phyloP scores from a whole-genome alignment of 37 sponge, comb jelly and placozoan species.

The Halisarca cf. caerulea region DNA sequence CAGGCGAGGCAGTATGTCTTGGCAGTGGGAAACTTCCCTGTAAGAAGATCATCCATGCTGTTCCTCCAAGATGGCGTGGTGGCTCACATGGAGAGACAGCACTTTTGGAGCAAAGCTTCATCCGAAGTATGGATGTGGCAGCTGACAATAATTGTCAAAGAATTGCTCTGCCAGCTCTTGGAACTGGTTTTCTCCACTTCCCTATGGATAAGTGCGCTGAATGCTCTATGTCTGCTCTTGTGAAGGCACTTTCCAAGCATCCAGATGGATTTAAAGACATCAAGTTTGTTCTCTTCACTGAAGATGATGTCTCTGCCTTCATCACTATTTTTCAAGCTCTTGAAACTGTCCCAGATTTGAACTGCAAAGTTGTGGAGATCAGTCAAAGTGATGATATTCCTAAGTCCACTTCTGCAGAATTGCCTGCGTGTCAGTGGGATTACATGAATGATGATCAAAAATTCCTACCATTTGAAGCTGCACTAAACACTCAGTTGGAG shows the following conservation, averaged over 20 bases:
- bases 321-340: not conserved
- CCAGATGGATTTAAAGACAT: not conserved
- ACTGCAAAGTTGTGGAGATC: not conserved
- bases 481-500: not conserved
- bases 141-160: conserved; percentile 23
- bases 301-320: not conserved
- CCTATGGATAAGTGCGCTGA: conserved; percentile 59
- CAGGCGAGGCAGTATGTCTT: conserved; percentile 62
- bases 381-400: not conserved
- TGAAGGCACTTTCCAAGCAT: conserved; percentile 31
- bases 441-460: conserved; percentile 55
- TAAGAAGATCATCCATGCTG: conserved; percentile 79
- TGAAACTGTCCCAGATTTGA: not conserved
- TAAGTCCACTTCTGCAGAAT: not conserved
- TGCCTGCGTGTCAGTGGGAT: conserved; percentile 28
- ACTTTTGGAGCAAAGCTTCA: conserved; percentile 36
- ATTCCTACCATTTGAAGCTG: conserved; percentile 35
- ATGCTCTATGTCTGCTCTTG: conserved; percentile 46
- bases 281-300: not conserved
- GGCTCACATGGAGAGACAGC: conserved; percentile 32
- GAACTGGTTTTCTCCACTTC: conserved; percentile 70
- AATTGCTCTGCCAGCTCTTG: conserved; percentile 73
- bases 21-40: conserved; percentile 69
- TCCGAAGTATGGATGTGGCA: conserved; percentile 28
- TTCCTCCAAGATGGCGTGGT: conserved; percentile 72